These are phyloP conservation scores for Eurytoma californica DNA, from an alignment of 2,888 invertebrate genomes.

Conservation along the genomic window DNA sequence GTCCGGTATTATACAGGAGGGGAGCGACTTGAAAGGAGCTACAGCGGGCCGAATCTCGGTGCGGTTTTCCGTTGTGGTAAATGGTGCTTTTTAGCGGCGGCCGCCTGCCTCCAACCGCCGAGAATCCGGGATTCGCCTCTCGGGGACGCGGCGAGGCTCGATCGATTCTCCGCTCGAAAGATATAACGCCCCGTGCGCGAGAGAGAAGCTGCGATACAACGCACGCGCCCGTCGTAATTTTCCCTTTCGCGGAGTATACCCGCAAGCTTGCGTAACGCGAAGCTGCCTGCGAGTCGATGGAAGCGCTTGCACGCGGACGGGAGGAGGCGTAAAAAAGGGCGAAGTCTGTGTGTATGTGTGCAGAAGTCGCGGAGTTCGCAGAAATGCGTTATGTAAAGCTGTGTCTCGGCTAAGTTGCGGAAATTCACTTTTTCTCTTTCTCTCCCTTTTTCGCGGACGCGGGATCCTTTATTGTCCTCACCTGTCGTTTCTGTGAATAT, in stretches of 20 bases:
- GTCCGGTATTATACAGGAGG: conserved; percentile 48
- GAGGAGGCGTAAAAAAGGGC: background rate
- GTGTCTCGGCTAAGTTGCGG: conserved; percentile 15
- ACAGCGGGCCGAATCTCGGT: conserved; percentile 32
- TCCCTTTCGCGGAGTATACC: background rate
- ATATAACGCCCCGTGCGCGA: background rate
- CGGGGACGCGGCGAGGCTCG: background rate
- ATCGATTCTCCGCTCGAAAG: conserved; percentile 15
- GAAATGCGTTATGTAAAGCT: conserved; percentile 44
- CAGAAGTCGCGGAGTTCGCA: conserved; percentile 31
- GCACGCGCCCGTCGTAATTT: background rate
- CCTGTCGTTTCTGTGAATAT: background rate
- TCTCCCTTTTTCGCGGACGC: conserved; percentile 58
- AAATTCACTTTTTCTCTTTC: conserved; percentile 30
- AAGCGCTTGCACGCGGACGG: background rate
- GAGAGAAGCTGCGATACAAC: background rate
- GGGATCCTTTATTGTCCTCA: background rate
- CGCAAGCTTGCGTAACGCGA: conserved; percentile 27
- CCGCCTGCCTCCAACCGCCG: conserved; percentile 2
- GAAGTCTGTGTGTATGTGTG: background rate
- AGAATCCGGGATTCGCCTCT: conserved; percentile 32
- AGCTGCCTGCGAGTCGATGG: background rate
- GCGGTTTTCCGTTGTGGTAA: conserved; percentile 56
- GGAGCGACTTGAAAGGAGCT: conserved; percentile 39
- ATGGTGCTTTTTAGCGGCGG: conserved; percentile 67